Conservation (phyloP, 2,888 invertebrate species). For the Polyommatus icarus region DNA sequence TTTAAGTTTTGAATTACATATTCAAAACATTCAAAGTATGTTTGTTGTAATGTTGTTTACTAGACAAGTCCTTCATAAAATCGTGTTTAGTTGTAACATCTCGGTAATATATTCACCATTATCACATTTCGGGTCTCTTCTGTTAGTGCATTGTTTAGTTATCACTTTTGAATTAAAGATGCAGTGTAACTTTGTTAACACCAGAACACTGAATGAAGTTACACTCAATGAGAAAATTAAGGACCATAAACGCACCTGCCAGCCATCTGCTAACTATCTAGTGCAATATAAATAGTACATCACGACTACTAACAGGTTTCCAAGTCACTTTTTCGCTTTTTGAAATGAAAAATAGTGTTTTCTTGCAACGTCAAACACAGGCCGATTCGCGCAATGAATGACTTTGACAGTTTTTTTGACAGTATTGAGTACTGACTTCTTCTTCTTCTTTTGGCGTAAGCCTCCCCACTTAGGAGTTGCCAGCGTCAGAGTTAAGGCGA, state of each 20-base stretch:
- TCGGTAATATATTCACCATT: not conserved
- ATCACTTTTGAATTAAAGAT: not conserved
- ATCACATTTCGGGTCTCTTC: not conserved
- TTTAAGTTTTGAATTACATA: not conserved
- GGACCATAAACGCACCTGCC: not conserved
- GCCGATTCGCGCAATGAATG: not conserved
- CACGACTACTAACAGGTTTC: not conserved
- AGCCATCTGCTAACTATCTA: slow-evolving; percentile 7
- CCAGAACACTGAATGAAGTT: not conserved
- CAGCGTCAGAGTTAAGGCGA: too few relatives aligned
- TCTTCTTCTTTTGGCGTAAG: too few relatives aligned
- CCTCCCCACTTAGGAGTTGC: too few relatives aligned
- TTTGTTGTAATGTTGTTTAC: not conserved
- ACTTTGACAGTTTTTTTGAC: not conserved
- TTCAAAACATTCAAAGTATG: not conserved
- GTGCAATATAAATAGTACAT: not conserved
- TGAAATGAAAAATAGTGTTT: not conserved
- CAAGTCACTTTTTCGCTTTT: not conserved
- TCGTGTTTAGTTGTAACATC: not conserved
- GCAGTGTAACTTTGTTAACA: not conserved
- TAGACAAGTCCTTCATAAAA: not conserved
- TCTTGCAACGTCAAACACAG: not conserved
- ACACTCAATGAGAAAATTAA: not conserved
- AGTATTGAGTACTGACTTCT: not conserved
- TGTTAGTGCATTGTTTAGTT: not conserved